Evolutionary conservation across 2,888 invertebrate genomes (phyloP).

Genomic region (Drosophila pegasa): DNA sequence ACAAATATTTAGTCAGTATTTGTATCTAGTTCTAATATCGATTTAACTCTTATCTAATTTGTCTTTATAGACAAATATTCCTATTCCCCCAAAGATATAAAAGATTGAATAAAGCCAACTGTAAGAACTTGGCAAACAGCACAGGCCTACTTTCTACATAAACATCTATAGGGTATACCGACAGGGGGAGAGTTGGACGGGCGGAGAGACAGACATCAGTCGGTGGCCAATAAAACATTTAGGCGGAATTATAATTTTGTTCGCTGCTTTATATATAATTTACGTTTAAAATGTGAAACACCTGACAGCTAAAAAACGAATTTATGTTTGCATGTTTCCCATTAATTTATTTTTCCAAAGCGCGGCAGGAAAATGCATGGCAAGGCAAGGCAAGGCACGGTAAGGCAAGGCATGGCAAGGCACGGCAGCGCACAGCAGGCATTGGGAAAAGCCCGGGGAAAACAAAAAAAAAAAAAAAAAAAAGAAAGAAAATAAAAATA

Average conservation of each 20-base stretch:
- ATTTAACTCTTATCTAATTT: too few relatives aligned
- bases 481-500: conserved; percentile 21
- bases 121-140: background rate
- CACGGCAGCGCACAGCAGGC: conserved; percentile 44
- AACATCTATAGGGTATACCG: conserved; percentile 1
- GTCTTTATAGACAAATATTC: too few relatives aligned
- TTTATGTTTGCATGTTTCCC: conserved; percentile 83
- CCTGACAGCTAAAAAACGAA: conserved; percentile 81
- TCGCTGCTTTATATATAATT: conserved; percentile 74
- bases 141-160: background rate
- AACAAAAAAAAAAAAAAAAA: conserved; percentile 14
- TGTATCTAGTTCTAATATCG: too few relatives aligned
- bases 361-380: conserved; percentile 50
- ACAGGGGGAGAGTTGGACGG: conserved; percentile 15
- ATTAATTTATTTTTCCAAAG: conserved; percentile 80
- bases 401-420: conserved; percentile 47
- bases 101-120: too few relatives aligned
- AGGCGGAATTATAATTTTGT: conserved; percentile 75
- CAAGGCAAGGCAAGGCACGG: conserved; percentile 40
- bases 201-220: conserved; percentile 52
- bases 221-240: conserved; percentile 78
- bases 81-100: too few relatives aligned
- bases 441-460: conserved; percentile 37
- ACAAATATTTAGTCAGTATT: too few relatives aligned
- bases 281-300: conserved; percentile 81